Conservation (phyloP, 2,797 vertebrate species). For the Sandelia bainsii region DNA sequence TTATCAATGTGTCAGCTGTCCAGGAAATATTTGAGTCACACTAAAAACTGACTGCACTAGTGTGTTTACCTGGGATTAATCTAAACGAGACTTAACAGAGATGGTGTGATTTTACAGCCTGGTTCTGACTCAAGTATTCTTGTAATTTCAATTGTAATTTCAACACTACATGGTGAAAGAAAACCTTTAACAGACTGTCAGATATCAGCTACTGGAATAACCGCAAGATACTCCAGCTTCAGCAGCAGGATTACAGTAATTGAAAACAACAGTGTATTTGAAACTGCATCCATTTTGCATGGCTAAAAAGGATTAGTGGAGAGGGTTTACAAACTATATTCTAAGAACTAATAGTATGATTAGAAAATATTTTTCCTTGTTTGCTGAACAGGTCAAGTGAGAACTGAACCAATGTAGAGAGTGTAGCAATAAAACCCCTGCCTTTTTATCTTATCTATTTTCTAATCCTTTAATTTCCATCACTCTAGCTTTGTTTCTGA, state of each 20-base stretch:
- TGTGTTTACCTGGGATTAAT: conserved; percentile 24
- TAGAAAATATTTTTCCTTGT: conserved; percentile 37
- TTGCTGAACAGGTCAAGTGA: conserved; percentile 58
- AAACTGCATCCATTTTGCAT: conserved; percentile 29
- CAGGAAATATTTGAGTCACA: conserved; percentile 10
- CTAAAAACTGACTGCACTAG: neutral
- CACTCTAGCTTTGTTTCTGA: conserved; percentile 44
- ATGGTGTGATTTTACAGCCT: conserved; percentile 23
- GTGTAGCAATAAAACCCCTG: conserved; percentile 28
- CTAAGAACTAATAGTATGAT: conserved; percentile 47
- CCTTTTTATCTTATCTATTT: conserved; percentile 40
- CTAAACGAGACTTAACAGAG: conserved; percentile 4
- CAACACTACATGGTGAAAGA: conserved; percentile 34
- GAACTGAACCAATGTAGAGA: conserved; percentile 37
- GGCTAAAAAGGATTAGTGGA: conserved; percentile 51
- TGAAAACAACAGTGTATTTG: conserved; percentile 49
- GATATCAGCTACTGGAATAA: conserved; percentile 44
- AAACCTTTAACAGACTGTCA: conserved; percentile 39
- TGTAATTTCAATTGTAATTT: conserved; percentile 31
- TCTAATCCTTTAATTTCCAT: conserved; percentile 45
- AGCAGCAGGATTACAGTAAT: conserved; percentile 59
- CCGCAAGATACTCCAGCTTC: conserved; percentile 35
- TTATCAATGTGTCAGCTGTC: conserved; percentile 15
- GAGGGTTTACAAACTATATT: conserved; percentile 48
- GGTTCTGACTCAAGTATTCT: conserved; percentile 24